These are phyloP conservation scores for Todiramphus saurophagus DNA, from an alignment of 2,113 vertebrate genomes.

Conservation along the genomic window DNA sequence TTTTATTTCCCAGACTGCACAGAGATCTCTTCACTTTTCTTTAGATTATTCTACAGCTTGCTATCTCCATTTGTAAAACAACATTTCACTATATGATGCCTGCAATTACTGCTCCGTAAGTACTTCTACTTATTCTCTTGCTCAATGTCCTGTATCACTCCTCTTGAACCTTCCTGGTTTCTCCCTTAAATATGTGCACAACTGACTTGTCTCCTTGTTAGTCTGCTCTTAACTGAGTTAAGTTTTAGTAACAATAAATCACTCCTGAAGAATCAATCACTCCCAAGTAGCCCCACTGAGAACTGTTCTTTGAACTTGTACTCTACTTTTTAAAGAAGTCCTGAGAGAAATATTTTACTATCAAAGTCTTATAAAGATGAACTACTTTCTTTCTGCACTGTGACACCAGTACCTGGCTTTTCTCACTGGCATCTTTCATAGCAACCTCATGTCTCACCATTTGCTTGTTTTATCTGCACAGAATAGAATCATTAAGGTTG, in stretches of 20 bases:
- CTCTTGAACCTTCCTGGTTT: background rate
- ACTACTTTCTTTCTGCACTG: background rate
- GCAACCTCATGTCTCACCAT: background rate
- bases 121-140: background rate
- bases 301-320: slow-evolving; percentile 12
- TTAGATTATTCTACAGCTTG: background rate
- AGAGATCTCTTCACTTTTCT: background rate
- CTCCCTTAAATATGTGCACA: slow-evolving; percentile 17
- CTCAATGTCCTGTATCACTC: background rate
- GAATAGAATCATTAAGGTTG: no score
- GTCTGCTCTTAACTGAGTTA: background rate
- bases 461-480: background rate
- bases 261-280: background rate
- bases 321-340: background rate
- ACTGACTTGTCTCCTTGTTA: background rate
- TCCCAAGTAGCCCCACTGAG: background rate
- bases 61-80: background rate
- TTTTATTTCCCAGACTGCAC: background rate
- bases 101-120: slow-evolving; percentile 24
- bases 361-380: slow-evolving; percentile 18
- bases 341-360: background rate
- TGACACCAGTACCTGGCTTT: background rate
- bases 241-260: slow-evolving; percentile 20
- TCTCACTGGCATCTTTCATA: background rate
- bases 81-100: background rate